phyloP scores from a whole-genome alignment of 2,113 vertebrate species.

The Carettochelys insculpta region DNA sequence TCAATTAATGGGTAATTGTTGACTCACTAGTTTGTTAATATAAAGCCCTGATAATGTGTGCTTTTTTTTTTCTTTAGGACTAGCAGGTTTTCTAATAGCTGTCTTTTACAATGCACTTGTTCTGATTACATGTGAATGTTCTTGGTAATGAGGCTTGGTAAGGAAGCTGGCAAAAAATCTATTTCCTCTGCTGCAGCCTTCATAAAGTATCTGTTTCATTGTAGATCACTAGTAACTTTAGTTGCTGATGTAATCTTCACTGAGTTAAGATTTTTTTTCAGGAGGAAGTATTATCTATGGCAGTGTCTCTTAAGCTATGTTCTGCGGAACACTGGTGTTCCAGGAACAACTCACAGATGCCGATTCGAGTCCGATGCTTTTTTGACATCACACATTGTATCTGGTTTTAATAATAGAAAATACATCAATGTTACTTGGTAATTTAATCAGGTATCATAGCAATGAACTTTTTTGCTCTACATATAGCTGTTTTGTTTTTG shows the following conservation, averaged over 20 bases:
- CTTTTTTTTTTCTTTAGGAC: background rate
- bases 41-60: background rate
- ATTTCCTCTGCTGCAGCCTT: background rate
- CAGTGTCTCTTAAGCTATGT: no score
- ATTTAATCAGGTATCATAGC: no score
- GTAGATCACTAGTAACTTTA: background rate
- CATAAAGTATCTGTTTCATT: background rate
- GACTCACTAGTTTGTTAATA: background rate
- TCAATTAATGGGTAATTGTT: background rate
- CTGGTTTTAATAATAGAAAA: no score
- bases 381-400: no score
- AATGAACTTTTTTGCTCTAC: no score
- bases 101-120: background rate
- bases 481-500: no score
- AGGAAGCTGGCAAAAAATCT: background rate
- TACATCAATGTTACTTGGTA: no score
- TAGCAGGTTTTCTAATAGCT: background rate
- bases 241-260: background rate
- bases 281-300: background rate
- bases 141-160: background rate
- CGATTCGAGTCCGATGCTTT: no score
- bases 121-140: background rate
- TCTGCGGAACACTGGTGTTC: no score
- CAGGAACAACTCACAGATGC: no score
- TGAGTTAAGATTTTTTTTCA: background rate